A percentile compares a stretch with the other conserved stretches of the same genome.
phyloP scores from a whole-genome alignment of 2,888 invertebrate species.

The Habroteleia sp. region DNA sequence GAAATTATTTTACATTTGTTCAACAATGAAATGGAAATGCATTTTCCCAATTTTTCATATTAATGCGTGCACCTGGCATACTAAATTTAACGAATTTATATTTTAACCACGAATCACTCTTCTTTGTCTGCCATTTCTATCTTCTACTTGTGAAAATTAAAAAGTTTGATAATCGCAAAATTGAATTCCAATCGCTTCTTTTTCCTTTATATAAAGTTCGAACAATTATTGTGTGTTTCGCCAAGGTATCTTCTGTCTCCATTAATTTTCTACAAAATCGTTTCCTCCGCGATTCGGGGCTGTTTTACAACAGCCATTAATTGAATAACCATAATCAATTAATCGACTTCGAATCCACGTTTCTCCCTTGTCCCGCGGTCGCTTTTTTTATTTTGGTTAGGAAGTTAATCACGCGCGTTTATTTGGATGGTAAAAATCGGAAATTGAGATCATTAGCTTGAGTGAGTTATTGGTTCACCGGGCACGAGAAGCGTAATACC shows the following conservation, averaged over 20 bases:
- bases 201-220: too few relatives aligned
- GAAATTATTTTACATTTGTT: too few relatives aligned
- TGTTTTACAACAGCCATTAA: slow-evolving; percentile 37
- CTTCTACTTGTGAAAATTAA: too few relatives aligned
- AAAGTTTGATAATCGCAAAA: too few relatives aligned
- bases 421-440: slow-evolving; percentile 45
- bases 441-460: slow-evolving; percentile 55
- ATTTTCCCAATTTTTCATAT: too few relatives aligned
- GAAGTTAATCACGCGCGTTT: slow-evolving; percentile 33
- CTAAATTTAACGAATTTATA: too few relatives aligned
- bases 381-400: slow-evolving; percentile 32
- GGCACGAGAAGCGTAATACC: slow-evolving; percentile 47
- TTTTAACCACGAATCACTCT: too few relatives aligned
- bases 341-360: slow-evolving; percentile 2
- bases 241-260: slow-evolving; percentile 6
- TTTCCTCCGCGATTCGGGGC: neutral
- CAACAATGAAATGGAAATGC: too few relatives aligned
- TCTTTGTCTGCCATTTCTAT: too few relatives aligned
- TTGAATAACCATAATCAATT: too few relatives aligned
- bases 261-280: slow-evolving; percentile 10
- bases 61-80: too few relatives aligned
- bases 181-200: too few relatives aligned
- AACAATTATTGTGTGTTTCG: slow-evolving; percentile 16
- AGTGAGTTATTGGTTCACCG: slow-evolving; percentile 57
- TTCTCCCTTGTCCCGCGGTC: slow-evolving; percentile 34